Conservation (phyloP, 2,888 invertebrate genomes). For the Gisinianus flammeolus region DNA sequence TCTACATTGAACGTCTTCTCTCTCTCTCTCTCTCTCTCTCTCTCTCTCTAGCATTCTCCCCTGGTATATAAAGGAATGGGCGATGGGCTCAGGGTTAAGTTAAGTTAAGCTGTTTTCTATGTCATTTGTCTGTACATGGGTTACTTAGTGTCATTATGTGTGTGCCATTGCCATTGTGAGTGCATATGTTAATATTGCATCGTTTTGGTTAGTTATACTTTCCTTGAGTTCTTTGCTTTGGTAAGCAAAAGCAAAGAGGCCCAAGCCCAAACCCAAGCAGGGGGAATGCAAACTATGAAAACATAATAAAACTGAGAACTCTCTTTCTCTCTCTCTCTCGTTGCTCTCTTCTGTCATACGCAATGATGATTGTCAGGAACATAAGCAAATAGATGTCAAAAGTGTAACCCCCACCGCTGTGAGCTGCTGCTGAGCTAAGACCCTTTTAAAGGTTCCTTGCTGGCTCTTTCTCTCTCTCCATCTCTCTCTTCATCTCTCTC, state of each 20-base stretch:
- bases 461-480: background rate
- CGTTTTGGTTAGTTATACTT: conserved; percentile 20
- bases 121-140: conserved; percentile 12
- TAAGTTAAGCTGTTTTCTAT: conserved; percentile 9
- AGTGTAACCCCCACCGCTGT: conserved; percentile 33
- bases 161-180: background rate
- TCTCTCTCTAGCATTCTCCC: background rate
- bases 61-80: background rate
- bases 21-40: background rate
- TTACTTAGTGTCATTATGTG: conserved; percentile 17
- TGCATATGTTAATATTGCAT: conserved; percentile 12
- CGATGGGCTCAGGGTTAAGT: conserved; percentile 11
- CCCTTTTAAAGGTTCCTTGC: conserved; percentile 31
- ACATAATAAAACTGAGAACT: conserved; percentile 25
- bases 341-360: conserved; percentile 4
- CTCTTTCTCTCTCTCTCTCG: conserved; percentile 11
- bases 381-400: conserved; percentile 44
- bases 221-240: background rate
- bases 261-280: background rate
- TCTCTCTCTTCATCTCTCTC: background rate
- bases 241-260: background rate
- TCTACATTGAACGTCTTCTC: no score
- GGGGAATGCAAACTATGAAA: conserved; percentile 24
- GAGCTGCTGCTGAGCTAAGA: conserved; percentile 23
- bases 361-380: conserved; percentile 43